Percentiles rank a stretch among this genome's conserved stretches.
Conservation (phyloP, 2,888 invertebrate species). For the Calliopum simillimum region DNA sequence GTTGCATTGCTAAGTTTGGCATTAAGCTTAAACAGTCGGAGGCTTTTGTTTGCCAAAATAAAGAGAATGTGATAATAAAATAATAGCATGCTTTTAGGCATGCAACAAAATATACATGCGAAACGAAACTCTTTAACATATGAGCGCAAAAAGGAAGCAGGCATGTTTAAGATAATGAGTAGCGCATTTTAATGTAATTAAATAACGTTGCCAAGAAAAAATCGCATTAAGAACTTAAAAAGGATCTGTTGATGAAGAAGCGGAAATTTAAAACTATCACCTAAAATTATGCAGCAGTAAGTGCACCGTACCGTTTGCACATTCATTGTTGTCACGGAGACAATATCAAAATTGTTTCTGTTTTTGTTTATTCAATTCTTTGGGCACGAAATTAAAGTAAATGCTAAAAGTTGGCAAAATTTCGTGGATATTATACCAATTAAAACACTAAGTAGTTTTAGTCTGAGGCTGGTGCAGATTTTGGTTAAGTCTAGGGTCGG, state of each 20-base stretch:
- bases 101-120: neutral
- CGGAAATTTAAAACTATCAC: slow-evolving; percentile 16
- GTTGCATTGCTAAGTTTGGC: slow-evolving; percentile 32
- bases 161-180: slow-evolving; percentile 61
- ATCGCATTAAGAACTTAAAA: slow-evolving; percentile 16
- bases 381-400: too few relatives aligned
- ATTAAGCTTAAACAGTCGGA: slow-evolving; percentile 21
- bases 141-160: slow-evolving; percentile 27
- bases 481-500: too few relatives aligned
- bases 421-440: too few relatives aligned
- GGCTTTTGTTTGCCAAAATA: slow-evolving; percentile 25
- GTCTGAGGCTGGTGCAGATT: too few relatives aligned
- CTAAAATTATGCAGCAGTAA: slow-evolving; percentile 31
- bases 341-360: neutral
- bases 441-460: too few relatives aligned
- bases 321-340: slow-evolving; percentile 10
- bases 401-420: too few relatives aligned
- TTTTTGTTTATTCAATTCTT: neutral
- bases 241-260: slow-evolving; percentile 25
- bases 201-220: slow-evolving; percentile 53
- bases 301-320: slow-evolving; percentile 19
- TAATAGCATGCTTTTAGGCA: slow-evolving; percentile 16
- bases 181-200: slow-evolving; percentile 59
- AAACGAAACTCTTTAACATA: too few relatives aligned
- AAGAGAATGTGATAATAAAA: neutral